Percentiles rank a stretch among this genome's conserved stretches.
Conservation (phyloP, 2,797 vertebrate genomes). For the Amphiprion clarkii region DNA sequence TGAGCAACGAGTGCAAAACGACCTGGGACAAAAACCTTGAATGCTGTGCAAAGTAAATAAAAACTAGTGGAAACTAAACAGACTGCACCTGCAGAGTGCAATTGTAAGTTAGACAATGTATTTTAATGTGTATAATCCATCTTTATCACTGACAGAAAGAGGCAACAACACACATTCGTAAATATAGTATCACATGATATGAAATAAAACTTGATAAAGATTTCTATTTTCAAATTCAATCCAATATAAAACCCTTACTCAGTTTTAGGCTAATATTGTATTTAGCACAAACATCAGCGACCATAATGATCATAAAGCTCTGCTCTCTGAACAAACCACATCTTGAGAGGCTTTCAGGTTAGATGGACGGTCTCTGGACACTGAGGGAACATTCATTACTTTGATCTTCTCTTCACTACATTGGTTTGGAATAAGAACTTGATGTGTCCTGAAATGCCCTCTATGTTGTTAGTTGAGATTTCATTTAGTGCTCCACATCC, state of each 20-base stretch:
- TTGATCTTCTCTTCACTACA: slow-evolving; percentile 55
- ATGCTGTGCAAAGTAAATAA: slow-evolving; percentile 3
- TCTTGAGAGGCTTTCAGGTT: slow-evolving; percentile 26
- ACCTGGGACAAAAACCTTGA: slow-evolving; percentile 5
- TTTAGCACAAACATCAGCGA: slow-evolving; percentile 14
- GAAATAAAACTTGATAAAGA: slow-evolving; percentile 15
- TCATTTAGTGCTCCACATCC: slow-evolving; percentile 42
- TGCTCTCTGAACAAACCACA: slow-evolving; percentile 24
- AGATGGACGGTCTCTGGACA: slow-evolving; percentile 29
- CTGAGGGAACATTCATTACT: slow-evolving; percentile 53
- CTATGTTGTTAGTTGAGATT: slow-evolving; percentile 56
- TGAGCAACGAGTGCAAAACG: slow-evolving; percentile 23
- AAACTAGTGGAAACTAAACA: not conserved
- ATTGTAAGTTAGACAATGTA: not conserved
- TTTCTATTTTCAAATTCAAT: slow-evolving; percentile 28
- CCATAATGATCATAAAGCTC: slow-evolving; percentile 20
- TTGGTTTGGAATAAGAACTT: slow-evolving; percentile 48
- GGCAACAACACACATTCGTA: too few relatives aligned
- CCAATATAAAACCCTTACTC: slow-evolving; percentile 5
- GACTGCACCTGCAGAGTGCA: not conserved
- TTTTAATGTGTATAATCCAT: not conserved
- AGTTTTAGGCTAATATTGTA: slow-evolving; percentile 19
- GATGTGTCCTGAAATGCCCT: slow-evolving; percentile 58
- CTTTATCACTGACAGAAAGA: too few relatives aligned
- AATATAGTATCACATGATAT: not conserved